These are phyloP conservation scores for Cheilosia grossa DNA, from an alignment of 2,888 invertebrate species.

Conservation along the genomic window DNA sequence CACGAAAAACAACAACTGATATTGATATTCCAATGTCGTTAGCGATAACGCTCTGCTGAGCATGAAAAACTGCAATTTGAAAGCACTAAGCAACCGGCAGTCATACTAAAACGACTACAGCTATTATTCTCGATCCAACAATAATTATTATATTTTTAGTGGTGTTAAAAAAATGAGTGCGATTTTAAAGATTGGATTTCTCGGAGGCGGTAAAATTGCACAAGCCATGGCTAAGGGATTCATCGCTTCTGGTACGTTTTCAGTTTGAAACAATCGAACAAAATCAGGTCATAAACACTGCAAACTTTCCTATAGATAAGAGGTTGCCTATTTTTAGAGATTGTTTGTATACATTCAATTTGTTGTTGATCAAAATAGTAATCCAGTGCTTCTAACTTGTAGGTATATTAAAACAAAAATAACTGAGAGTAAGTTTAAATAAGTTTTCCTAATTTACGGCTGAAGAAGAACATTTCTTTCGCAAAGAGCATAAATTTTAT, in stretches of 20 bases:
- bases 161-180: constrained; percentile 63
- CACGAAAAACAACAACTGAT: constrained; percentile 32
- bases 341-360: no score
- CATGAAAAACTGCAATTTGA: constrained; percentile 4
- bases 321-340: no score
- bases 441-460: no score
- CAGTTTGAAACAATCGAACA: no score
- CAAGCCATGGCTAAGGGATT: constrained; percentile 96
- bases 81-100: constrained; percentile 15
- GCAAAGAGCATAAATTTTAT: no score
- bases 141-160: background rate
- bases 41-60: constrained; percentile 9
- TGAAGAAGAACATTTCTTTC: no score
- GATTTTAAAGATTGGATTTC: constrained; percentile 89
- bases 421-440: no score
- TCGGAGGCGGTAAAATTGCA: constrained; percentile 96
- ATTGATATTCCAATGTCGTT: constrained; percentile 18
- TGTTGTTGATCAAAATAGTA: no score
- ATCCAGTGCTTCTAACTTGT: no score
- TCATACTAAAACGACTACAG: constrained; percentile 10
- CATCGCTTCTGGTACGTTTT: constrained; percentile 89
- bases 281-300: no score
- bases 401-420: no score
- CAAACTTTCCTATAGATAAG: no score
- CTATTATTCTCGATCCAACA: background rate